phyloP scores from a whole-genome alignment of 2,113 vertebrate genomes.

The Terrapene triunguis region DNA sequence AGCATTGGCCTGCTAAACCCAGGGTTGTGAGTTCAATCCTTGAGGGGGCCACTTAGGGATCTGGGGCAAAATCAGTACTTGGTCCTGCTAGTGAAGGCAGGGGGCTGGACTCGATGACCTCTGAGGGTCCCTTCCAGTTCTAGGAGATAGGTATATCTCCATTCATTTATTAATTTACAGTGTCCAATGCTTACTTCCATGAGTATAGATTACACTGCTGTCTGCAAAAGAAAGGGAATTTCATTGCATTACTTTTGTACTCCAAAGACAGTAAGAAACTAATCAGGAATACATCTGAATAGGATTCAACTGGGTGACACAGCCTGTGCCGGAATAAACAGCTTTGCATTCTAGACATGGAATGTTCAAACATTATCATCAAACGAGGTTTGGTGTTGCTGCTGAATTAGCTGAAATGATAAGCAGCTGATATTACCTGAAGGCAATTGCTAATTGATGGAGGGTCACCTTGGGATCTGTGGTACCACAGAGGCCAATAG shows the following conservation, averaged over 20 bases:
- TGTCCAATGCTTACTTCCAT: background rate
- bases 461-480: fast-evolving
- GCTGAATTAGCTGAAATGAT: background rate
- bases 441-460: fast-evolving
- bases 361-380: fast-evolving
- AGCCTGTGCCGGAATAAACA: background rate
- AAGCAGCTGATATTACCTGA: fast-evolving
- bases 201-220: background rate
- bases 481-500: background rate
- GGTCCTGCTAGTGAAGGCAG: too few species aligned
- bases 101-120: too few species aligned
- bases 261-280: background rate
- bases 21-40: too few species aligned
- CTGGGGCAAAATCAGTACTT: too few species aligned
- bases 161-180: background rate
- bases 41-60: too few species aligned
- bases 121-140: too few species aligned
- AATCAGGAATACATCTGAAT: fast-evolving
- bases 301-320: fast-evolving
- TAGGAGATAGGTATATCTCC: too few species aligned
- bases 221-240: background rate
- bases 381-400: fast-evolving
- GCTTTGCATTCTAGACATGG: fast-evolving
- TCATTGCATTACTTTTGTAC: fast-evolving
- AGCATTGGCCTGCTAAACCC: too few species aligned